Evolutionary conservation across 1,140 invertebrate genomes (phyloP).

Genomic region (Drosophila burlai): DNA sequence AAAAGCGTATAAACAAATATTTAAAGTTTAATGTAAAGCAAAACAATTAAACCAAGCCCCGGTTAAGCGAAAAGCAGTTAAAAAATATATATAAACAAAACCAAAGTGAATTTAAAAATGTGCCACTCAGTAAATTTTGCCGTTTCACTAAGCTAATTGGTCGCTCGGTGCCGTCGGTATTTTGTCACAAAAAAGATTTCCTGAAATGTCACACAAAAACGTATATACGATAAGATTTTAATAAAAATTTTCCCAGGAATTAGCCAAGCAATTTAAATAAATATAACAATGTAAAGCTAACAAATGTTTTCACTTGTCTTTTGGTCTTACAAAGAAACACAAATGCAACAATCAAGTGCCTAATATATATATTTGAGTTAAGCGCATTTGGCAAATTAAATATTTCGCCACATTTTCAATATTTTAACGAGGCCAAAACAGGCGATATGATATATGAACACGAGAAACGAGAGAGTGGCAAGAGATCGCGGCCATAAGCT

Average conservation of each 20-base stretch:
- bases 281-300: slow-evolving; percentile 28
- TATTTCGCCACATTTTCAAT: slow-evolving; percentile 52
- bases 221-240: not conserved
- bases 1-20: slow-evolving; percentile 54
- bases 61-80: slow-evolving; percentile 24
- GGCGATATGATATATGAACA: slow-evolving; percentile 60
- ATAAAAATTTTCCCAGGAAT: slow-evolving; percentile 5
- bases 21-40: slow-evolving; percentile 20
- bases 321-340: slow-evolving; percentile 9
- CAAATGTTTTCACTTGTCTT: slow-evolving; percentile 8
- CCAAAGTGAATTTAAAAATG: slow-evolving; percentile 16
- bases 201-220: slow-evolving; percentile 11
- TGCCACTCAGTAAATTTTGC: not conserved
- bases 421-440: slow-evolving; percentile 58
- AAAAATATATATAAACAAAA: slow-evolving; percentile 24
- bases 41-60: slow-evolving; percentile 72
- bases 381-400: slow-evolving; percentile 55
- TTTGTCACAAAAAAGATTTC: slow-evolving; percentile 11
- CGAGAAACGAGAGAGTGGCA: slow-evolving; percentile 29
- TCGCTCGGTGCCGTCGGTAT: slow-evolving; percentile 3
- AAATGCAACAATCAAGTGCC: slow-evolving; percentile 41
- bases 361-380: slow-evolving; percentile 36
- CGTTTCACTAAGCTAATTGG: slow-evolving; percentile 17
- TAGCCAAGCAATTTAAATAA: slow-evolving; percentile 15
- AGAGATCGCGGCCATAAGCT: slow-evolving; percentile 21